These are phyloP conservation scores for Drosophila subsilvestris DNA, from an alignment of 2,888 invertebrate genomes.

Conservation along the genomic window DNA sequence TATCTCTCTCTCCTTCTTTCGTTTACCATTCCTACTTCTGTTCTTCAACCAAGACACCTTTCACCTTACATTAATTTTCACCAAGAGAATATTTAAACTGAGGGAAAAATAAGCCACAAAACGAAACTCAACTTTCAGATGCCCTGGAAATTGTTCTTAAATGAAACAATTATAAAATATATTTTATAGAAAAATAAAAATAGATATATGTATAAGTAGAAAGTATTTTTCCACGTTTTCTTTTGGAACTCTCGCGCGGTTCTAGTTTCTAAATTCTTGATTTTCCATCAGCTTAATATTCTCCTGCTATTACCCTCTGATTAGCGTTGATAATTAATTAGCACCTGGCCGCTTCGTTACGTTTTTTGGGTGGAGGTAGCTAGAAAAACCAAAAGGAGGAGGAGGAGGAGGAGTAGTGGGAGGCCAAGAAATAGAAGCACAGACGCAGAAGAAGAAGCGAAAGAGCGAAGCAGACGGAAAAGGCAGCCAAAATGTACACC, in stretches of 20 bases:
- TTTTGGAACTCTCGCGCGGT: background rate
- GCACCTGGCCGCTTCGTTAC: slow-evolving; percentile 70
- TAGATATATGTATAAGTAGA: background rate
- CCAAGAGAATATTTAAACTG: background rate
- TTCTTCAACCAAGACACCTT: slow-evolving; percentile 19
- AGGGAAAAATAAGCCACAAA: background rate
- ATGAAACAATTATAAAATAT: background rate
- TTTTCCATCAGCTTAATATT: slow-evolving; percentile 27
- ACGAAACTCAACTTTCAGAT: background rate
- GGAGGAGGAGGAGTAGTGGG: background rate
- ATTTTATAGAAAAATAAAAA: too few relatives aligned
- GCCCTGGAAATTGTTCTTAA: background rate
- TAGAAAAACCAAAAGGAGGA: background rate
- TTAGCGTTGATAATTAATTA: slow-evolving; percentile 77
- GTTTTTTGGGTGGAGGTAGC: slow-evolving; percentile 9
- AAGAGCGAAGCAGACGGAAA: background rate
- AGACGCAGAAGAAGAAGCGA: too few relatives aligned
- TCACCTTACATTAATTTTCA: slow-evolving; percentile 20
- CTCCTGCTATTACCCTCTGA: slow-evolving; percentile 56
- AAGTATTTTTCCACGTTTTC: background rate
- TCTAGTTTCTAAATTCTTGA: too few relatives aligned
- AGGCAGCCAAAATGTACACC: background rate
- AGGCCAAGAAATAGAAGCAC: background rate
- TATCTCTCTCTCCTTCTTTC: background rate
- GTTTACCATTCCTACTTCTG: slow-evolving; percentile 1